These are phyloP conservation scores for Saccopteryx leptura DNA, from an alignment of 2,113 vertebrate genomes.

Conservation along the genomic window DNA sequence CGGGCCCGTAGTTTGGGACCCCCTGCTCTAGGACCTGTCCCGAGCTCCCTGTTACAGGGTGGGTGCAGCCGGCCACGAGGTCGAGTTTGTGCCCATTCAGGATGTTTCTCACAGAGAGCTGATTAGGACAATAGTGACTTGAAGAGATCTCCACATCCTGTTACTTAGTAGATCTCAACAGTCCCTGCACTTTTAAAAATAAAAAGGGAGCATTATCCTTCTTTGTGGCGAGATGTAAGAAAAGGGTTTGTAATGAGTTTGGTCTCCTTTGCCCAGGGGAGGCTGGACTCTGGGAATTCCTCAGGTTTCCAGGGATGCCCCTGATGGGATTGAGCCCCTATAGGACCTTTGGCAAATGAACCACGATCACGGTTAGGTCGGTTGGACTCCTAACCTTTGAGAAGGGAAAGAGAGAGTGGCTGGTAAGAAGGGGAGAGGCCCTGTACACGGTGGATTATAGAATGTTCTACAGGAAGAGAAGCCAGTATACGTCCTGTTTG, in stretches of 20 bases:
- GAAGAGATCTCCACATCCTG: background rate
- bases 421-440: background rate
- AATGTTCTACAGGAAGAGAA: background rate
- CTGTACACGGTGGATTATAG: background rate
- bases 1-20: too few relatives aligned
- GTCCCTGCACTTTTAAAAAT: background rate
- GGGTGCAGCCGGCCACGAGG: too few relatives aligned
- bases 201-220: background rate
- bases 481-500: background rate
- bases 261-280: background rate
- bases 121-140: accelerated
- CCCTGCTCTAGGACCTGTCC: background rate
- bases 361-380: accelerated
- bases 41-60: too few relatives aligned
- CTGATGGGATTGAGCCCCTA: accelerated
- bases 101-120: background rate
- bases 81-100: accelerated
- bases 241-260: background rate
- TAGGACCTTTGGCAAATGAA: background rate
- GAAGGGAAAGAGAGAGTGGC: background rate
- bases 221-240: background rate
- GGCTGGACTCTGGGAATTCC: too few relatives aligned
- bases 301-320: background rate
- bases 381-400: accelerated
- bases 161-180: background rate